These are phyloP conservation scores for Pseudolaguvia tuberculata DNA, from an alignment of 2,113 vertebrate species.

Conservation along the genomic window DNA sequence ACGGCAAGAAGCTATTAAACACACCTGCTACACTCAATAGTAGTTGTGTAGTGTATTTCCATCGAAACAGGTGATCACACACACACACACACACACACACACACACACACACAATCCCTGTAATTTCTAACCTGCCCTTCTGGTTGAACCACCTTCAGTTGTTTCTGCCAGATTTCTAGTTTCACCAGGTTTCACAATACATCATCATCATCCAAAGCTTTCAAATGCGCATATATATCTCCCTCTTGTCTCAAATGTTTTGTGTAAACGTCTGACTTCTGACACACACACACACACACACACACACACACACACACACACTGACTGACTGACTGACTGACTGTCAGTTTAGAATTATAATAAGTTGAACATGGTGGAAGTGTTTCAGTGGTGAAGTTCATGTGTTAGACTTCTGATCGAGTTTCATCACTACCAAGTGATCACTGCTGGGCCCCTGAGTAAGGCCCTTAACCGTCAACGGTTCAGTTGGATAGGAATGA, in stretches of 20 bases:
- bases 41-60: not conserved
- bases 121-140: slow-evolving; percentile 21
- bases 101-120: not conserved
- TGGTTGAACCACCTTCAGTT: slow-evolving; percentile 10
- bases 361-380: too few relatives aligned
- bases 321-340: too few relatives aligned
- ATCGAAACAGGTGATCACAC: not conserved
- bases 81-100: slow-evolving; percentile 28
- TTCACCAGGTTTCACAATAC: slow-evolving; percentile 18
- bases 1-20: not conserved
- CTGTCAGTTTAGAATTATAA: not conserved
- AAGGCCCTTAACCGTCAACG: too few relatives aligned
- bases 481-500: too few relatives aligned
- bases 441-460: too few relatives aligned
- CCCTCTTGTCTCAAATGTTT: not conserved
- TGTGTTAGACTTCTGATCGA: too few relatives aligned
- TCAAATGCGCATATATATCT: not conserved
- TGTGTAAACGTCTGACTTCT: not conserved
- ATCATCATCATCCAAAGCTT: not conserved
- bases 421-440: too few relatives aligned
- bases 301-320: not conserved
- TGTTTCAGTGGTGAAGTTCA: too few relatives aligned
- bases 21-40: not conserved
- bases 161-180: slow-evolving; percentile 10
- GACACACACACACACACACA: not conserved